Conservation (phyloP, 2,888 invertebrate species). For the Drymonia ruficornis region DNA sequence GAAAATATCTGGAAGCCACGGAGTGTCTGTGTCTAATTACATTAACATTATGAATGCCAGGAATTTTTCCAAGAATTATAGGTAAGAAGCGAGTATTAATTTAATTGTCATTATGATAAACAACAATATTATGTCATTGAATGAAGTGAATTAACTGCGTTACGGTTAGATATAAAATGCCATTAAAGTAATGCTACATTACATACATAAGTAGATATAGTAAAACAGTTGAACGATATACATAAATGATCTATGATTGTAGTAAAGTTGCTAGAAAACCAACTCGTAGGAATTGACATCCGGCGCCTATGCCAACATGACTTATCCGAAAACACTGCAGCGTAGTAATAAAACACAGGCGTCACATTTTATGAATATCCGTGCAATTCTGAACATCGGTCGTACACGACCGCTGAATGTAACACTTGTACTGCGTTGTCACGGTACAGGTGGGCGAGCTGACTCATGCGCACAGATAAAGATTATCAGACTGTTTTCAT, state of each 20-base stretch:
- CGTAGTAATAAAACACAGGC: not conserved
- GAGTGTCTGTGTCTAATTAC: not conserved
- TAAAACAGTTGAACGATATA: too few species aligned
- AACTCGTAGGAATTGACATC: not conserved
- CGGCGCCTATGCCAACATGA: not conserved
- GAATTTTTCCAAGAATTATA: not conserved
- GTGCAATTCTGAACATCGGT: conserved; percentile 9
- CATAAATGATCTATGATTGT: too few species aligned
- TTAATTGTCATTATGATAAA: not conserved
- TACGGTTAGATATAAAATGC: not conserved
- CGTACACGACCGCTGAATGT: conserved; percentile 12
- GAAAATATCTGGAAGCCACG: conserved; percentile 4
- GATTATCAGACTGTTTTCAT: conserved; percentile 43
- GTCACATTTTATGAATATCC: not conserved
- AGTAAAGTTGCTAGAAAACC: too few species aligned
- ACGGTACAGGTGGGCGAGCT: conserved; percentile 47
- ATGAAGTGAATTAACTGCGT: not conserved
- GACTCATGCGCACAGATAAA: conserved; percentile 50
- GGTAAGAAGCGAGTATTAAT: not conserved
- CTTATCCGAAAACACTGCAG: not conserved
- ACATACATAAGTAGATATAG: too few species aligned
- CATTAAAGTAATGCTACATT: not conserved
- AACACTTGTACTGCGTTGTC: conserved; percentile 28
- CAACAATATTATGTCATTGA: not conserved
- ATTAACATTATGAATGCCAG: conserved; percentile 7